Percentiles rank a stretch among this genome's conserved stretches.
phyloP scores from a whole-genome alignment of 2,113 vertebrate genomes.

The Zosterops lateralis region DNA sequence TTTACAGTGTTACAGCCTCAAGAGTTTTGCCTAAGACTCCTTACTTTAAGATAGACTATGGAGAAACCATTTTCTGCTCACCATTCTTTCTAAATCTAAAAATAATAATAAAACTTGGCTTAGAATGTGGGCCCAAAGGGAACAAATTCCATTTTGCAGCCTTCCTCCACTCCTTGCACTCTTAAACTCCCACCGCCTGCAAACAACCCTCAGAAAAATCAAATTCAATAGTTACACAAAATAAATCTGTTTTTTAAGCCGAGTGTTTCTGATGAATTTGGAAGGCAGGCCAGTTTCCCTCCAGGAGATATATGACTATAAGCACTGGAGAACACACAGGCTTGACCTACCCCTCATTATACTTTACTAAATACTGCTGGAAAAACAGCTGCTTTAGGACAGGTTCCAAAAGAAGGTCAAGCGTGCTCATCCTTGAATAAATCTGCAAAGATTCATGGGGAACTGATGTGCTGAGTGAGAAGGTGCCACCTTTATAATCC shows the following conservation, averaged over 20 bases:
- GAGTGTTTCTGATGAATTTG: not conserved
- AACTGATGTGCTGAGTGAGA: not conserved
- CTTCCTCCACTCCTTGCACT: not conserved
- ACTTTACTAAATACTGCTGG: not conserved
- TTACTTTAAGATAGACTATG: not conserved
- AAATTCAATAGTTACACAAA: not conserved
- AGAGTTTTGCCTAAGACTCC: not conserved
- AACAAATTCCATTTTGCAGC: not conserved
- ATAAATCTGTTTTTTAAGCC: not conserved
- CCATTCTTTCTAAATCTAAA: not conserved
- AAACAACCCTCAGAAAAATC: not conserved
- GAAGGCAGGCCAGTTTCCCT: not conserved
- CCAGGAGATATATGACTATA: not conserved
- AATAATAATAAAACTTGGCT: not conserved
- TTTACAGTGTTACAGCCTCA: not conserved
- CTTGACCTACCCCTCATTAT: not conserved
- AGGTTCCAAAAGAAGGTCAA: not conserved
- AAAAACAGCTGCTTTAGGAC: not conserved
- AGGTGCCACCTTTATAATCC: not conserved
- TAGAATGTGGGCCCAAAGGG: not conserved
- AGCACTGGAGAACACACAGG: not conserved
- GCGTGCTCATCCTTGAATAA: not conserved
- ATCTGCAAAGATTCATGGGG: not conserved
- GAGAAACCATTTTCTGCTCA: not conserved
- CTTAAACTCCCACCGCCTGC: not conserved